These are phyloP conservation scores for Periplaneta americana DNA, from an alignment of 1,140 invertebrate species.

Conservation along the genomic window DNA sequence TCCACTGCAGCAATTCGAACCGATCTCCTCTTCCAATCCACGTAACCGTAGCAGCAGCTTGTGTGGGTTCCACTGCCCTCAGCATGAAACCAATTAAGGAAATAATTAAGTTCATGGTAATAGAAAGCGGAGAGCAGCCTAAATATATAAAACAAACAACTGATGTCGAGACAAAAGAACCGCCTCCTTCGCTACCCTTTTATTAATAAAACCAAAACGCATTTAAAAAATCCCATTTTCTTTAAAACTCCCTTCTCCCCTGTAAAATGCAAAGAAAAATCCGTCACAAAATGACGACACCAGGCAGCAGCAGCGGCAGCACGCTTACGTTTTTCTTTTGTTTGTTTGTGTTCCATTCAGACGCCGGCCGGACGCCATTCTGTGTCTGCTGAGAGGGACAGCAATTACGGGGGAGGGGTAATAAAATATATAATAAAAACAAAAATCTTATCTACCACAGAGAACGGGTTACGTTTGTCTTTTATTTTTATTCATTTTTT, in stretches of 20 bases:
- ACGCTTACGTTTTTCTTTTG: background rate
- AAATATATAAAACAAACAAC: background rate
- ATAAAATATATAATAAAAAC: background rate
- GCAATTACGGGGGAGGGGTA: background rate
- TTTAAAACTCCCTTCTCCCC: background rate
- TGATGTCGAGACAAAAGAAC: background rate
- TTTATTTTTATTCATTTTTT: background rate
- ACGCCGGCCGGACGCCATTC: background rate
- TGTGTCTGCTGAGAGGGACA: background rate
- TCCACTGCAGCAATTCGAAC: no score
- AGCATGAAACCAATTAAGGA: background rate
- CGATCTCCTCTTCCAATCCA: no score
- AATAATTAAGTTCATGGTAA: background rate
- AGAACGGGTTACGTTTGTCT: background rate
- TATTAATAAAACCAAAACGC: background rate
- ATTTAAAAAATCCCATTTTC: background rate
- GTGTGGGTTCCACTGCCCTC: background rate
- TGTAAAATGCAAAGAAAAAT: background rate
- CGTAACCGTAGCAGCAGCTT: no score
- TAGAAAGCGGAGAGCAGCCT: background rate
- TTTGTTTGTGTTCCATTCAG: background rate
- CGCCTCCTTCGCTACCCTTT: background rate
- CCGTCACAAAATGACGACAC: background rate
- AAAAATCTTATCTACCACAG: background rate
- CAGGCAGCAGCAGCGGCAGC: background rate